Evolutionary conservation across 2,888 invertebrate species (phyloP), one percentile per base, ranked within the genome.

Genomic region (Epinotia nisella): DNA sequence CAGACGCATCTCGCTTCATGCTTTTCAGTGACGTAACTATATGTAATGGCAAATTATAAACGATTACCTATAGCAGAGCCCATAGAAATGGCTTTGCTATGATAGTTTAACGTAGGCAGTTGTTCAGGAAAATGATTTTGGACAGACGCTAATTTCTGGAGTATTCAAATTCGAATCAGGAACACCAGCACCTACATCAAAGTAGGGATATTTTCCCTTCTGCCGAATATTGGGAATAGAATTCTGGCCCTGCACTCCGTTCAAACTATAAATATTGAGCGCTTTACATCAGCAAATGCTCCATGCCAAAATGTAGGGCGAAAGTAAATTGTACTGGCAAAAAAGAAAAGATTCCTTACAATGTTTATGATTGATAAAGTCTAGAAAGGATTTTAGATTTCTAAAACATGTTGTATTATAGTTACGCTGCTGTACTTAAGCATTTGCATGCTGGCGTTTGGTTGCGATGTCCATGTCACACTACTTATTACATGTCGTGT

Each of bases 361-460:
- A 1, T 3, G 3, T 45, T 15, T 15, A 45, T 45, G 45, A 15
- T 45, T 45, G 15, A 45, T 45, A 15, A 45, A 45, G 13, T 15
- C 49, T 49, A 5, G 11, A 2, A 10, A 9, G 19, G 3, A 9
- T 7, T 11, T 19, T 19, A 17, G 19, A 53, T 21, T 53, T 58
- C n/a, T 58, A 10, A 58, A 2, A 10, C 56, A 15, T 55, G 55
- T 41, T 39, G n/a, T 55, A 41, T 55, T 56, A 41, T 56, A 41
- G 56, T 66, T 66, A 66, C 55, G 66, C 78, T 74, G 21, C 72
- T 78, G 76, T 80, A 78, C 86, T 81, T 84, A 75, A 78, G 79
- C 83, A 79, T 78, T 86, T 88, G 89, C 89, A 89, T 89, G 89
- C 78, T 71, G 78, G 76, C 80, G 79, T 80, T 75, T 58, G 67